Percentiles rank a stretch among this genome's conserved stretches.
Evolutionary conservation across 2,888 invertebrate genomes (phyloP).

Genomic region (Rhodophaea formosa): DNA sequence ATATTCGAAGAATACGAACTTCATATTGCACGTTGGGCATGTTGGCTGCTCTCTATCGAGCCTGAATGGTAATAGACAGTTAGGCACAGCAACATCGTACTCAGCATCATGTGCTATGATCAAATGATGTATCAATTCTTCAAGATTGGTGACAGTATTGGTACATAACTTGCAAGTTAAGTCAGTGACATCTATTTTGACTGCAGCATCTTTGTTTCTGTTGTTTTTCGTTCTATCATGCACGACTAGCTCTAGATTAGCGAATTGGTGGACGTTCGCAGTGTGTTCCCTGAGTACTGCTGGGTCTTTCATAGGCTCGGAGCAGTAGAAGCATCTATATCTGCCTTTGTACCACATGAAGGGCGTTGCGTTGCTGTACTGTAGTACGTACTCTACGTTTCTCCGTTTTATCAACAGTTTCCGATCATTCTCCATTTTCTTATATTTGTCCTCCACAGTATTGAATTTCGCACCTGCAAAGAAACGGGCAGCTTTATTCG

Average conservation of each 20-base stretch:
- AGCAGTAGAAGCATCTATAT: conserved; percentile 69
- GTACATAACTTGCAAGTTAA: conserved; percentile 63
- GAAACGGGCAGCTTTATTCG: conserved; percentile 49
- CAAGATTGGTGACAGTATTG: conserved; percentile 50
- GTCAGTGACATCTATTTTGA: conserved; percentile 69
- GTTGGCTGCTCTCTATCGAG: conserved; percentile 63
- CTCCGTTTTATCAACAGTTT: conserved; percentile 63
- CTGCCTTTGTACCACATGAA: conserved; percentile 72
- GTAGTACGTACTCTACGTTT: conserved; percentile 70
- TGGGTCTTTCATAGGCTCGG: conserved; percentile 64
- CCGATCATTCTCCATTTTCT: conserved; percentile 64
- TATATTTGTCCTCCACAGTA: conserved; percentile 66
- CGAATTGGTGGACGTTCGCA: conserved; percentile 50
- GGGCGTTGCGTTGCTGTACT: conserved; percentile 69
- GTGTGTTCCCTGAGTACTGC: conserved; percentile 58
- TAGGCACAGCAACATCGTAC: conserved; percentile 66
- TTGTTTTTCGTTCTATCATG: conserved; percentile 68
- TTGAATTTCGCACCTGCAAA: conserved; percentile 68
- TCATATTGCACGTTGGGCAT: conserved; percentile 67
- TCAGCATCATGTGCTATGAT: conserved; percentile 73
- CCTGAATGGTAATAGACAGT: conserved; percentile 68
- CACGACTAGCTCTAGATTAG: conserved; percentile 62
- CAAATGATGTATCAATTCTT: conserved; percentile 66
- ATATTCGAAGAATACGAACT: conserved; percentile 72
- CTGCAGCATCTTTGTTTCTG: conserved; percentile 68